Conservation (phyloP, 2,888 invertebrate genomes). For the Agrilus biguttatus region DNA sequence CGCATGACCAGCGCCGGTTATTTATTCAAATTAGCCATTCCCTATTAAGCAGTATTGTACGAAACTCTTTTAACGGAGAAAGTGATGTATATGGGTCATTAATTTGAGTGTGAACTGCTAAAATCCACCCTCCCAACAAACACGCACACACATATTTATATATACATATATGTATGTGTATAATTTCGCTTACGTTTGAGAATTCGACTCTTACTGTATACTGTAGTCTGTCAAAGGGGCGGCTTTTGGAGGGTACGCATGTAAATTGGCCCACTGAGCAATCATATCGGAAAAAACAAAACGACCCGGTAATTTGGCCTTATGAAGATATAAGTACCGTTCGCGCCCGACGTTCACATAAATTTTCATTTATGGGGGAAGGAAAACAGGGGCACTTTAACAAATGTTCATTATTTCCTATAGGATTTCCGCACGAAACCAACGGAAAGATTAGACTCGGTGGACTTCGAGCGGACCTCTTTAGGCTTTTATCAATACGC, state of each 20-base stretch:
- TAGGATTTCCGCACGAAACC: not conserved
- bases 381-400: constrained; percentile 12
- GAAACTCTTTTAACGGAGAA: no score
- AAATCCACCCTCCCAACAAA: no score
- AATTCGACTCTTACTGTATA: no score
- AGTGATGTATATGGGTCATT: no score
- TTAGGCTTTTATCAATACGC: constrained; percentile 1
- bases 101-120: no score
- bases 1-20: no score
- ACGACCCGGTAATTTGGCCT: not conserved
- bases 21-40: no score
- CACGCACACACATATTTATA: no score
- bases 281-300: not conserved
- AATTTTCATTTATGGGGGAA: constrained; percentile 14
- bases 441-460: no score
- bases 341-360: constrained; percentile 10
- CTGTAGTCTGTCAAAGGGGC: not conserved
- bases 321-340: constrained; percentile 6
- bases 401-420: constrained; percentile 16
- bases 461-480: not conserved
- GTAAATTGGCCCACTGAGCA: constrained; percentile 1
- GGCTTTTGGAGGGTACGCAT: not conserved
- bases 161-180: no score
- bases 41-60: no score
- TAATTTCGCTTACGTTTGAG: not conserved